These are phyloP conservation scores for Esox masquinongy DNA, from an alignment of 2,797 vertebrate species.

Conservation along the genomic window DNA sequence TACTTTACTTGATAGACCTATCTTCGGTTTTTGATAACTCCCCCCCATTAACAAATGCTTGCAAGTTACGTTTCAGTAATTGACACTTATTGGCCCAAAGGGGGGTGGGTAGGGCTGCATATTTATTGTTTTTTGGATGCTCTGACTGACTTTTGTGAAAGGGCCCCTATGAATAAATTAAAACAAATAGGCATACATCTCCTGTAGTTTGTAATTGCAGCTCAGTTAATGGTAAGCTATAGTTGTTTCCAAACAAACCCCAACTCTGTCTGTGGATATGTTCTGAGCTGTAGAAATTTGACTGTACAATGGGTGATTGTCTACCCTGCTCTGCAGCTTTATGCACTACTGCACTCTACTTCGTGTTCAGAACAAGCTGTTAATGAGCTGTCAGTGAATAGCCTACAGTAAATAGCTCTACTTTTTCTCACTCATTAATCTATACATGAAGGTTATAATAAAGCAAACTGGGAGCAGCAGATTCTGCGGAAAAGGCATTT, in stretches of 20 bases:
- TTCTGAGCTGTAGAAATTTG: conserved; percentile 55
- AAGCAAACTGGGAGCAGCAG: conserved; percentile 9
- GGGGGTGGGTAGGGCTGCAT: no score
- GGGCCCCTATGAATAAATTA: neutral
- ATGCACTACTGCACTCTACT: conserved; percentile 34
- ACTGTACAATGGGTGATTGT: conserved; percentile 52
- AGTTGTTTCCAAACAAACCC: conserved; percentile 38
- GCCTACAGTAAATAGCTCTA: conserved; percentile 13
- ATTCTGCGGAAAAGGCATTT: conserved; percentile 14
- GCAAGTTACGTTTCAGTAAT: no score
- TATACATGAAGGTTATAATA: conserved; percentile 19
- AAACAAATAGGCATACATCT: neutral
- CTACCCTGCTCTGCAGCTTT: conserved; percentile 27
- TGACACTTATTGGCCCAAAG: no score
- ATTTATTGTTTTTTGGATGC: no score
- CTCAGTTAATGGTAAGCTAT: conserved; percentile 39
- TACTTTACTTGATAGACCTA: no score
- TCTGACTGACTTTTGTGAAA: neutral
- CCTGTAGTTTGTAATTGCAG: conserved; percentile 27
- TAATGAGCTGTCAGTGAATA: conserved; percentile 54
- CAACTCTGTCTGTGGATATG: conserved; percentile 45
- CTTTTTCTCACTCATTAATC: conserved; percentile 1
- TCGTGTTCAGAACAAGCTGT: conserved; percentile 36
- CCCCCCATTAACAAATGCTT: no score
- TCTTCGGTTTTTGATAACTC: no score